phyloP scores from a whole-genome alignment of 2,888 invertebrate genomes.

The Cybosia mesomella region DNA sequence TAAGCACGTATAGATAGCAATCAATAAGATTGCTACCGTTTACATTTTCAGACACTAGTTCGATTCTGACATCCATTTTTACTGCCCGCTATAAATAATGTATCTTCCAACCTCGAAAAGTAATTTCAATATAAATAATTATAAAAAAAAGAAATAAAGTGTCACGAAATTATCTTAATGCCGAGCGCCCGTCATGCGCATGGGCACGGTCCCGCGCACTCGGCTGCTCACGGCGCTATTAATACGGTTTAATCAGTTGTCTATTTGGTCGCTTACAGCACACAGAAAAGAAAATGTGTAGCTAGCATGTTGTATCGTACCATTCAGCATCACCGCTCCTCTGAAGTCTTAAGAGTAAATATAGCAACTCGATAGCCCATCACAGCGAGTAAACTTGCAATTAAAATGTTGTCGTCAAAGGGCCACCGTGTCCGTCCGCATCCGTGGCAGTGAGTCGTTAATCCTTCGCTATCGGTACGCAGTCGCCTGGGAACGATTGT shows the following conservation, averaged over 20 bases:
- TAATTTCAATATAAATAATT: not conserved
- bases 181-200: not conserved
- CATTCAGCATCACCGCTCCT: not conserved
- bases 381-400: not conserved
- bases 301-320: not conserved
- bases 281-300: not conserved
- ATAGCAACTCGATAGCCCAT: not conserved
- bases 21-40: not conserved
- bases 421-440: not conserved
- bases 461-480: not conserved
- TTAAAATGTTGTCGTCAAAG: not conserved
- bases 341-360: not conserved
- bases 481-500: not conserved
- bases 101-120: not conserved
- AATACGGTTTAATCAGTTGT: slow-evolving; percentile 4
- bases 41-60: not conserved
- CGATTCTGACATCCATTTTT: not conserved
- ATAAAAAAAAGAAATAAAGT: not conserved
- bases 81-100: not conserved
- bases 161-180: not conserved
- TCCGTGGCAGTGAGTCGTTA: not conserved
- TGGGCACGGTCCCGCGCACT: not conserved
- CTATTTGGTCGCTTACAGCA: not conserved
- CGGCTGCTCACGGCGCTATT: not conserved
- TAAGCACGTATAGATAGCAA: not conserved